Base-by-base conservation (phyloP, 1,140 invertebrate species). In the Zaprionus davidi region DNA sequence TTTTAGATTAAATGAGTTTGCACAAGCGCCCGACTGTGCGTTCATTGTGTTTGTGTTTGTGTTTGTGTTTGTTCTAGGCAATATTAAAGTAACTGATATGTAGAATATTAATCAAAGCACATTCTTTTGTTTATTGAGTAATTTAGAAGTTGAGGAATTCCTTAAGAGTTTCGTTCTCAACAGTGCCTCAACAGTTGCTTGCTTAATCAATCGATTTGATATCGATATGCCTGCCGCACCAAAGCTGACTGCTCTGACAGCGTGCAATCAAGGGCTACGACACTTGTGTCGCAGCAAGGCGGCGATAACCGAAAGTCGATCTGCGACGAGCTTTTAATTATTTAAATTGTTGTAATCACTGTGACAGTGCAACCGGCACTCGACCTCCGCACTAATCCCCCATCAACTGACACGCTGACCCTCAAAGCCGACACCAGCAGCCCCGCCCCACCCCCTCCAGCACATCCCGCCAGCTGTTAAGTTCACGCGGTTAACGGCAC, bases 401-500 rank as follows among this genome's bases (percentile, higher is more conserved):
- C n/a, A n/a, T 15, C 67, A 71, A 59, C 68, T 71, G 53, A 58
- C 68, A 38, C 13, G 59, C 44, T 75, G 72, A 71, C 67, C 72
- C 59, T 20, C 36, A 57, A 58, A 71, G 58, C 53, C 55, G 44
- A 55, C 28, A 20, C 24, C 17, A 41, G 22, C n/a, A n/a, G 5
- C 51, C 5, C 13, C 34, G 20, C 12, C 17, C 34, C 31, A 1
- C 9, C 2, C 9, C 0, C 31, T 34, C 9, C 9, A 5, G 15
- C 55, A 11, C 34, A 38, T 12, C 20, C 15, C 36, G 26, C 9
- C 73, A 76, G 60, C 68, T 76, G 73, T 76, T 71, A 59, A 71
- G 73, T 76, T 76, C 68, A 71, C 53, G 67, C 60, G 73, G 68
- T 76, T 71, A 76, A 53, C 73, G 55, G 55, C 60, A 71, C 36